A percentile compares a stretch with the other conserved stretches of the same genome.
phyloP scores from a whole-genome alignment of 1,140 invertebrate genomes.

The Laodelphax striatellus region DNA sequence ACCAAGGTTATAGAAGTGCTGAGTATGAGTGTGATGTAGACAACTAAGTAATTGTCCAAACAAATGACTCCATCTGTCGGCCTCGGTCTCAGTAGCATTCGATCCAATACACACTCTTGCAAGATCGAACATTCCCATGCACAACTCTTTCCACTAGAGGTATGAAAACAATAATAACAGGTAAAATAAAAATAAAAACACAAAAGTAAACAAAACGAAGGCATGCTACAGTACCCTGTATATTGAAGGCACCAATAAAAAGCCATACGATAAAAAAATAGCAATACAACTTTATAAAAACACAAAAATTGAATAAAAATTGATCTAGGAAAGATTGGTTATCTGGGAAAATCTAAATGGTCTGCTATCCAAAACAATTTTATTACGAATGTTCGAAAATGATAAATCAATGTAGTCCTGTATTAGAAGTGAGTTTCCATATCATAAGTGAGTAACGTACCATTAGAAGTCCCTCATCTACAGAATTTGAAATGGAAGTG shows the following conservation, averaged over 20 bases:
- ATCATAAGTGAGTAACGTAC: no score
- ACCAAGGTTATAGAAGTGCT: slow-evolving; percentile 44
- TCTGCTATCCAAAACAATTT: no score
- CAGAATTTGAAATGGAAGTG: no score
- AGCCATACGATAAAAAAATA: no score
- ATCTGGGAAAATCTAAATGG: no score
- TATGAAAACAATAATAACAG: not conserved
- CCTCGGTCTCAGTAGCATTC: not conserved
- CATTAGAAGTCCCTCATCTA: no score
- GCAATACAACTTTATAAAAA: no score
- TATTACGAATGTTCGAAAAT: no score
- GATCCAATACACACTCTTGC: slow-evolving; percentile 6
- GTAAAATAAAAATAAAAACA: not conserved
- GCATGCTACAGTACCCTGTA: not conserved
- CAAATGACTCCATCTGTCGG: slow-evolving; percentile 24
- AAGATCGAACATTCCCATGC: slow-evolving; percentile 12
- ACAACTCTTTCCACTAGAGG: slow-evolving; percentile 11
- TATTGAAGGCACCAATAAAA: not conserved
- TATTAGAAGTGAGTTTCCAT: no score
- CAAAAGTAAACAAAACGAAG: not conserved
- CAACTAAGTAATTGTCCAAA: slow-evolving; percentile 28
- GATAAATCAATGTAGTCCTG: no score
- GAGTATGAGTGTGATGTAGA: slow-evolving; percentile 26
- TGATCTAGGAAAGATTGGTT: no score
- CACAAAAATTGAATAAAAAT: no score